phyloP scores from a whole-genome alignment of 2,113 vertebrate species.

The Ascaphus truei region DNA sequence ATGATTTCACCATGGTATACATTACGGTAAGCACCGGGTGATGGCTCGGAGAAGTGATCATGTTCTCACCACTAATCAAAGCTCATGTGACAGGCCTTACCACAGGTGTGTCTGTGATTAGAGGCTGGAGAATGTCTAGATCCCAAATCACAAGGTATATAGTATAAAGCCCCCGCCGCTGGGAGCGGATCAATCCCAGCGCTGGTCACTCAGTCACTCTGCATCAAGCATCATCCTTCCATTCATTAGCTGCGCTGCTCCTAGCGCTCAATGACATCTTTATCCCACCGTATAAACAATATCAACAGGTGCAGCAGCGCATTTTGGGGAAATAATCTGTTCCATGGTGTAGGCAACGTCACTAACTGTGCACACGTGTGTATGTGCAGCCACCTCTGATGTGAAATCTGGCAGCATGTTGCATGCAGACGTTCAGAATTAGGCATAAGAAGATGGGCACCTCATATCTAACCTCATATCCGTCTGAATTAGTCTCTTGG shows the following conservation, averaged over 20 bases:
- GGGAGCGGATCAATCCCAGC: not conserved
- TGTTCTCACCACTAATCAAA: constrained; percentile 14
- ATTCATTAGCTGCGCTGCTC: constrained; percentile 17
- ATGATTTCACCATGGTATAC: too few relatives aligned
- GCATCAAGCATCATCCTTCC: constrained; percentile 20
- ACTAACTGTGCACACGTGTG: too few relatives aligned
- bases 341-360: too few relatives aligned
- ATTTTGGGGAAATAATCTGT: constrained; percentile 11
- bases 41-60: constrained; percentile 24
- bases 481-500: too few relatives aligned
- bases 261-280: constrained; percentile 15
- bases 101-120: constrained; percentile 9
- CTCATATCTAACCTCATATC: too few relatives aligned
- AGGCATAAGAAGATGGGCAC: too few relatives aligned
- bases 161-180: not conserved
- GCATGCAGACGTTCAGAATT: too few relatives aligned
- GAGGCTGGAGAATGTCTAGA: not conserved
- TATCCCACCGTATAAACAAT: constrained; percentile 26
- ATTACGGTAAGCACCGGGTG: too few relatives aligned
- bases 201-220: not conserved
- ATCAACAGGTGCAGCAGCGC: constrained; percentile 14
- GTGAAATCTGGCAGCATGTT: too few relatives aligned
- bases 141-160: constrained; percentile 1
- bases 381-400: too few relatives aligned
- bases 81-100: constrained; percentile 12